Conservation (phyloP, 2,113 vertebrate species). For the Colistium nudipinnis region DNA sequence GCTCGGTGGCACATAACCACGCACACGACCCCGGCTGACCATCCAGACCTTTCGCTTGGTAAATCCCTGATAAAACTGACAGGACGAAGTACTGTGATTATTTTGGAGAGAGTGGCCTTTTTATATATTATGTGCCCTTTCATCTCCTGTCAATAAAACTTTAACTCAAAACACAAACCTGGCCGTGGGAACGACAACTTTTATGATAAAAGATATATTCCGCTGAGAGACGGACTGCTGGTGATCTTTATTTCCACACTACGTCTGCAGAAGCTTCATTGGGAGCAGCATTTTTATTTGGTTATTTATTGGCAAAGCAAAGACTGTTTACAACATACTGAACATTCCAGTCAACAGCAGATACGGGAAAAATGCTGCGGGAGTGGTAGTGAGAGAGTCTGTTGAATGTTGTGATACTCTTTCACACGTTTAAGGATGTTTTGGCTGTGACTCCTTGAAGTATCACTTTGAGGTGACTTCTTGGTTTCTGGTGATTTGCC, state of each 20-base stretch:
- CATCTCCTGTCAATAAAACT: background rate
- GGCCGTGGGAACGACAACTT: background rate
- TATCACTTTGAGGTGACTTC: too few relatives aligned
- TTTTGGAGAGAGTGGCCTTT: background rate
- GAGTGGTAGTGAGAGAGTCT: background rate
- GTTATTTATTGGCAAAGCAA: background rate
- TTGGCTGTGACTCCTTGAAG: too few relatives aligned
- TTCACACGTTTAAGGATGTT: too few relatives aligned
- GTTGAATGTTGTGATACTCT: background rate
- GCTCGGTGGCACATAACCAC: background rate
- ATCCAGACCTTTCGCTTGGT: slow-evolving; percentile 12
- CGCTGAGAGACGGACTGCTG: background rate
- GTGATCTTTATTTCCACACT: background rate
- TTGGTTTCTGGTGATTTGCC: too few relatives aligned
- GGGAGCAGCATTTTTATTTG: background rate
- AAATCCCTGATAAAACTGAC: background rate
- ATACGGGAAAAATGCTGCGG: background rate
- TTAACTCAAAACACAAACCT: background rate
- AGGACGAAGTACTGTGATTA: slow-evolving; percentile 4
- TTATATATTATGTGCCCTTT: background rate
- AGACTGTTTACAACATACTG: background rate
- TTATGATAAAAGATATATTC: background rate
- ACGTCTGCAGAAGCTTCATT: background rate
- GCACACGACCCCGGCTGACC: background rate
- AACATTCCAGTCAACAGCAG: slow-evolving; percentile 14